Base-by-base conservation (phyloP, 2,797 vertebrate species). In the Pyrocephalus nanus region DNA sequence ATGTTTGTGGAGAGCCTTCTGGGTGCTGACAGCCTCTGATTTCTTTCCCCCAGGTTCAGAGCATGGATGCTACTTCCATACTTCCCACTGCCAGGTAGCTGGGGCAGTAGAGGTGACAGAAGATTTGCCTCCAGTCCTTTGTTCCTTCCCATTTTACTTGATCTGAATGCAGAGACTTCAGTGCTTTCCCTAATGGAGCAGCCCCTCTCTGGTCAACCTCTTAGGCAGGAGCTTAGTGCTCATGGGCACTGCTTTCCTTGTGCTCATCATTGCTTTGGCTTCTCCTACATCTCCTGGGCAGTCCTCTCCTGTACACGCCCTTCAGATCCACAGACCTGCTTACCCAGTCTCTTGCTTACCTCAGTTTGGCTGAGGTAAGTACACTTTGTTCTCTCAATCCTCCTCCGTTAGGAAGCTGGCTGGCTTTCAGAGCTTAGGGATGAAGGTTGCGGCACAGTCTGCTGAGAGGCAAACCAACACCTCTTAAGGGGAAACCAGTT, bases 331-430 rank as follows among this genome's bases (percentile, higher is more conserved):
- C 70, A 90, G 91, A 90, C 85, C 92, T 93, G 90, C 79, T 94
- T 45, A 81, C 72, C 94, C 90, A 92, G 82, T 92, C 81, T 90
- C 38, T 30, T 45, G 66, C 81, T 96, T 86, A 70, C 82, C 62
- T 88, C 79, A 82, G 40, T 77, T 93, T 78, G 71, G 62, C 87
- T 94, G 70, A 88, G 54, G 69, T 83, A 40, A 70, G 76, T 30
- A 91, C 48, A 25, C 27, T 55, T 83, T 88, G 89, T 96, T 92
- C 88, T 83, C n/a, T 66, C 0, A 0, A 34, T 75, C 43, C 73
- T 92, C 57, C 93, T 86, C 91, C 0, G 0, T 88, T 93, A 82
- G 80, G 66, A 86, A 91, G 48, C 55, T 96, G 91, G 58, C 82
- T 90, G 82, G 13, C 74, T 94, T 90, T 93, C 90, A 93, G 76